These are phyloP conservation scores for Nasonia oneida DNA, from an alignment of 2,888 invertebrate genomes.

Conservation along the genomic window DNA sequence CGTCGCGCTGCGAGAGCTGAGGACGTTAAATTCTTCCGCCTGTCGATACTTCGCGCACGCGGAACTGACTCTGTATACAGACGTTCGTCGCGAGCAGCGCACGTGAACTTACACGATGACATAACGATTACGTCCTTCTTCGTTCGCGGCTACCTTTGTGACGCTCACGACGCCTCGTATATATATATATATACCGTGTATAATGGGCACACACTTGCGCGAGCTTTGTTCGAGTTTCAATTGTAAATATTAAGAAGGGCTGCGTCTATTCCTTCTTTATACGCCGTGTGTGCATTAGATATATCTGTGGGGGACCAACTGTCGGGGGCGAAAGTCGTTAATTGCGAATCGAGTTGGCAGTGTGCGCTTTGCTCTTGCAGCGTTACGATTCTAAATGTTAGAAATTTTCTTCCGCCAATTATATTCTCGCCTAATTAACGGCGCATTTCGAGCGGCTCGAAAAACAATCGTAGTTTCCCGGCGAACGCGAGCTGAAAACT, in stretches of 20 bases:
- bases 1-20: not conserved
- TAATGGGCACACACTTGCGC: not conserved
- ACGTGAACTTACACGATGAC: constrained; percentile 16
- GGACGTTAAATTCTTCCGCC: constrained; percentile 33
- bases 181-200: not conserved
- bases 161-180: not conserved
- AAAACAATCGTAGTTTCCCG: not conserved
- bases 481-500: not conserved
- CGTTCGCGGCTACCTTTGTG: not conserved
- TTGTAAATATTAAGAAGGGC: constrained; percentile 22
- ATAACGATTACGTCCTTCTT: constrained; percentile 25
- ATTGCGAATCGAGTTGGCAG: constrained; percentile 55
- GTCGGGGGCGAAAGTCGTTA: constrained; percentile 57
- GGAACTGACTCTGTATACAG: not conserved
- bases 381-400: too few species aligned
- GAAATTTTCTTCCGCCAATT: too few species aligned
- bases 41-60: constrained; percentile 44
- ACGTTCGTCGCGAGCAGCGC: not conserved
- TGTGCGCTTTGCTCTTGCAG: constrained; percentile 30
- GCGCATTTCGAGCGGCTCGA: not conserved
- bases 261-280: not conserved
- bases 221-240: constrained; percentile 31
- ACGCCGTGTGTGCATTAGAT: constrained; percentile 1
- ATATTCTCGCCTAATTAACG: not conserved
- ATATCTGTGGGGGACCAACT: constrained; percentile 28